Evolutionary conservation across 2,113 vertebrate genomes (phyloP).

Genomic region (Henicopernis longicauda): DNA sequence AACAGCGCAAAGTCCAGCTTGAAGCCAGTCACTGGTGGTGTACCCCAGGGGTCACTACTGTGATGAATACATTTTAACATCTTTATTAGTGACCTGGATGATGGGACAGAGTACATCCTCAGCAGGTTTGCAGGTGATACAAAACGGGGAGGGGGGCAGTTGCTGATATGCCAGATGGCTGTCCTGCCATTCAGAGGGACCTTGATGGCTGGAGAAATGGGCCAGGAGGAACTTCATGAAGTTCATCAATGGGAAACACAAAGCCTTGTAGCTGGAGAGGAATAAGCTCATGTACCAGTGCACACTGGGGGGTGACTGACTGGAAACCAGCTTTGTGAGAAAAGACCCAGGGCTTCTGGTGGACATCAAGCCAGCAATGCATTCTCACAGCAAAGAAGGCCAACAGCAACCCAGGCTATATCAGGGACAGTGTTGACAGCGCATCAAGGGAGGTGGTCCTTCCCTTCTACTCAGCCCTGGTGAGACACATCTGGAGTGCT

Average conservation of each 20-base stretch:
- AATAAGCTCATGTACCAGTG: not conserved
- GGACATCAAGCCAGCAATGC: not conserved
- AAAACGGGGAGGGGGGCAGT: not conserved
- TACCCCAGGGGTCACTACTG: not conserved
- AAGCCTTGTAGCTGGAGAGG: not conserved
- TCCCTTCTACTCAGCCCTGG: not conserved
- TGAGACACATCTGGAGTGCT: not conserved
- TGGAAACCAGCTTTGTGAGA: not conserved
- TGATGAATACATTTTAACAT: not conserved
- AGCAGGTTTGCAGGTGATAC: not conserved
- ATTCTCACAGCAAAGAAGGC: not conserved
- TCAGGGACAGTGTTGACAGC: not conserved
- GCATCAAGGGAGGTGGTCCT: not conserved
- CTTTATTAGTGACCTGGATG: not conserved
- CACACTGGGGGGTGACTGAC: accelerated
- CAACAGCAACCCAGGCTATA: not conserved
- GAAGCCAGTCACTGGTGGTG: not conserved
- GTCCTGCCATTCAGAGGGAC: not conserved
- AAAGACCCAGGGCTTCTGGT: not conserved
- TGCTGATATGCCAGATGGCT: not conserved
- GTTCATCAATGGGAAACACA: not conserved
- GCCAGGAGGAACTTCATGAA: not conserved
- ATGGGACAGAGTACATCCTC: not conserved
- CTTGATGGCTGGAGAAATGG: not conserved
- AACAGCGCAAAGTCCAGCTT: not conserved